phyloP scores from a whole-genome alignment of 2,797 vertebrate species.

The Macrochelys suwanniensis region DNA sequence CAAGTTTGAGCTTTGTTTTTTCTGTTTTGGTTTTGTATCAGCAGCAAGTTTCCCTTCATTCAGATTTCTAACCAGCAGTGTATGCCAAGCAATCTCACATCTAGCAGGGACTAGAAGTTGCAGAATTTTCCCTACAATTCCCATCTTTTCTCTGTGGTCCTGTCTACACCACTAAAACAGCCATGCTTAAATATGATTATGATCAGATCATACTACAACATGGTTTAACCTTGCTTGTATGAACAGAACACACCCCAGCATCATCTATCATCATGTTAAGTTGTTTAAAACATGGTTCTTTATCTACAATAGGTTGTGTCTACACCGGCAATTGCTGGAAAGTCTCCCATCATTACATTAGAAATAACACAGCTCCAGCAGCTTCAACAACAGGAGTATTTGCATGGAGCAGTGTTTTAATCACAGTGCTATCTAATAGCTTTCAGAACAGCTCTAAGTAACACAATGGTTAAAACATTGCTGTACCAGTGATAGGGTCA shows the following conservation, averaged over 20 bases:
- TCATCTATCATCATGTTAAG: not conserved
- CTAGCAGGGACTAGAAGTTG: not conserved
- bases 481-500: not conserved
- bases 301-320: too few relatives aligned
- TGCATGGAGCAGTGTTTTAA: fast-evolving
- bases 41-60: not conserved
- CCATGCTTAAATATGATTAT: not conserved
- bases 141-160: not conserved
- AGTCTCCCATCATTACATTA: not conserved
- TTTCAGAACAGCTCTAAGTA: not conserved
- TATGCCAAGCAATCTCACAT: fast-evolving
- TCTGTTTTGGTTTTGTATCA: not conserved
- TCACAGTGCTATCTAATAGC: not conserved
- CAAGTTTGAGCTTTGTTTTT: not conserved
- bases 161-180: not conserved
- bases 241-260: not conserved
- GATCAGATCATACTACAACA: not conserved
- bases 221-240: not conserved
- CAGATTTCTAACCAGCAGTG: fast-evolving
- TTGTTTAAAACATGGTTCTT: too few relatives aligned
- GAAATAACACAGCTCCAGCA: not conserved
- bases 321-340: not conserved
- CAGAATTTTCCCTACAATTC: not conserved
- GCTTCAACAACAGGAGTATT: not conserved
- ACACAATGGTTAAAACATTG: not conserved